Evolutionary conservation across 2,888 invertebrate genomes (phyloP), one percentile per base, ranked within the genome.

Genomic region (Sinotaia quadrata): DNA sequence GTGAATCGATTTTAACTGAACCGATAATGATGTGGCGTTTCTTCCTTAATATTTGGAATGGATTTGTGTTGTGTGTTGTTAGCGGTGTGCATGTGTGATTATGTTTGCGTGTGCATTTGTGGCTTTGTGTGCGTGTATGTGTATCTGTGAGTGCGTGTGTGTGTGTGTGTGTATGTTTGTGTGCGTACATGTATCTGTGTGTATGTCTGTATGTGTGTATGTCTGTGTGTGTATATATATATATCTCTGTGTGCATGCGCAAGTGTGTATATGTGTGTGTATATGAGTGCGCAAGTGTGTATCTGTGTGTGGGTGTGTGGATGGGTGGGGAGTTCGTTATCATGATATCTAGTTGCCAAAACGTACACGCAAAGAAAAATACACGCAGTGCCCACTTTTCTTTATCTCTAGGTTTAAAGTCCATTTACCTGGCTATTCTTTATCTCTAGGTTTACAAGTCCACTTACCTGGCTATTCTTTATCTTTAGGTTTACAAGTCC

Each of bases 171-270:
- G 41, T 2, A 27, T 8, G 27, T 3, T 8, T 41, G 59, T 33
- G 44, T 59, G 59, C n/a, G 59, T 44, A 18, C n/a, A 44, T 44
- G 59, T 21, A 44, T 27, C 41, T 21, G 59, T 29, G 59, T 59
- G 59, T 10, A 44, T 59, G 59, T 27, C 41, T 59, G 59, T 27
- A 44, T n/a, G 60, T 47, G 60, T 31, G 60, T 33, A 49, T 60
- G 10, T 47, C 47, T 60, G 60, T 47, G 60, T 49, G 49, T 60
- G 60, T 47, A 33, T 44, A 21, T 47, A 33, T 31, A 33, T 29
- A 33, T 60, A 47, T 47, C 47, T 49, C 47, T 21, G 60, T 60
- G 60, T 49, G 29, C 34, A 21, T 18, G 49, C 8, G 60, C 21
- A 33, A 47, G 49, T 12, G 49, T 18, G 47, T 2, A 49, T 33